These are phyloP conservation scores for Drosophila miranda DNA, from an alignment of 1,140 invertebrate species.

Conservation along the genomic window DNA sequence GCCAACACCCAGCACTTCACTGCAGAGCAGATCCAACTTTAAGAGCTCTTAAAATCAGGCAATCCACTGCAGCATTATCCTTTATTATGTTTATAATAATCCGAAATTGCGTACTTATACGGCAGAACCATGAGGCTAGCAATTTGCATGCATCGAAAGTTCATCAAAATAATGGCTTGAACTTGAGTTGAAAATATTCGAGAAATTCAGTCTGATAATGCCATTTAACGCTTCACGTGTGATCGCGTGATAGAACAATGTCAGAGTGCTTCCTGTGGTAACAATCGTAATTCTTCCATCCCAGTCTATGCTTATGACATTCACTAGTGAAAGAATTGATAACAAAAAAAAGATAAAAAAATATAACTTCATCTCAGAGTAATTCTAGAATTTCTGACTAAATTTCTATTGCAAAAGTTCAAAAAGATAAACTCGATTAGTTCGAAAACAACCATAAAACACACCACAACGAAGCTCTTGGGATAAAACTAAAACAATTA, in stretches of 20 bases:
- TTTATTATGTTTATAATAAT: slow-evolving; percentile 32
- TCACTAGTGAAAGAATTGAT: too few species aligned
- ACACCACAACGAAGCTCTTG: too few species aligned
- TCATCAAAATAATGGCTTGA: not conserved
- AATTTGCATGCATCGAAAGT: slow-evolving; percentile 25
- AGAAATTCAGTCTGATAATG: slow-evolving; percentile 15
- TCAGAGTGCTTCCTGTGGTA: not conserved
- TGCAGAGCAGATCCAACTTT: not conserved
- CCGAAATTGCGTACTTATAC: slow-evolving; percentile 24
- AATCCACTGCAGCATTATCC: slow-evolving; percentile 29
- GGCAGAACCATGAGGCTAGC: slow-evolving; percentile 1
- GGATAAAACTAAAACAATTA: too few species aligned
- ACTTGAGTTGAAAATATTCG: slow-evolving; percentile 8
- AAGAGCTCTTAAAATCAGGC: slow-evolving; percentile 18
- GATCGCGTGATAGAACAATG: slow-evolving; percentile 11
- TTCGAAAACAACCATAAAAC: too few species aligned
- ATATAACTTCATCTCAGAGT: too few species aligned
- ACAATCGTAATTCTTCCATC: too few species aligned
- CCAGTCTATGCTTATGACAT: too few species aligned
- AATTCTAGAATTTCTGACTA: too few species aligned
- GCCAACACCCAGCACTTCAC: not conserved
- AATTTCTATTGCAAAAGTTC: too few species aligned
- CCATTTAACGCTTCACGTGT: not conserved
- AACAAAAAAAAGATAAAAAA: too few species aligned
- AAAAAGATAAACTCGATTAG: too few species aligned